A percentile compares a stretch with the other conserved stretches of the same genome.
These are phyloP conservation scores for Trachelus iudaicus DNA, from an alignment of 2,888 invertebrate genomes.

Conservation along the genomic window DNA sequence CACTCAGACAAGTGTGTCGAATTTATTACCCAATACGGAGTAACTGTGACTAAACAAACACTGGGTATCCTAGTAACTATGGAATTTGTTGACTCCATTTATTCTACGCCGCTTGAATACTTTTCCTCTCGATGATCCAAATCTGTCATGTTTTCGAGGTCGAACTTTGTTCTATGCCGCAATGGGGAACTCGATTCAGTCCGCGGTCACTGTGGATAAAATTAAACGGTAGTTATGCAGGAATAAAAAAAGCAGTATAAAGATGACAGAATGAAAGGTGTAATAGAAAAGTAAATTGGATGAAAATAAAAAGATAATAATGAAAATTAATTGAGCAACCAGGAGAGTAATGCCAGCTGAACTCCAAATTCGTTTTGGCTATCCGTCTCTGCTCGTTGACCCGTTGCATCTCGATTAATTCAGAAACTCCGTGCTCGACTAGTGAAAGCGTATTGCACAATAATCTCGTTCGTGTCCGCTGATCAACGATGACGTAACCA, in stretches of 20 bases:
- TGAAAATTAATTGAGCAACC: background rate
- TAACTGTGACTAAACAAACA: background rate
- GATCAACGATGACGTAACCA: slow-evolving; percentile 34
- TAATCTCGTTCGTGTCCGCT: slow-evolving; percentile 30
- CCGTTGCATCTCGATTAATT: slow-evolving; percentile 5
- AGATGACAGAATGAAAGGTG: background rate
- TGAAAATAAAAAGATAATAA: background rate
- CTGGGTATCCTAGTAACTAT: background rate
- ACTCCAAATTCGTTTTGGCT: slow-evolving; percentile 9
- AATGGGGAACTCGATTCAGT: background rate
- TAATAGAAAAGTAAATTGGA: background rate
- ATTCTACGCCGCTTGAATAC: background rate
- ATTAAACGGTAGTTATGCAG: background rate
- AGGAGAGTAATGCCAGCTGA: background rate
- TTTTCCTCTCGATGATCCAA: background rate
- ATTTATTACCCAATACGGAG: background rate
- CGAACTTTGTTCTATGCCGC: background rate
- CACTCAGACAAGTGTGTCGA: background rate
- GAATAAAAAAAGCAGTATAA: background rate
- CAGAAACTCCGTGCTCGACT: background rate
- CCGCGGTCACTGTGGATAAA: background rate
- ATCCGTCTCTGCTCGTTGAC: background rate
- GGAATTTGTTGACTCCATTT: background rate
- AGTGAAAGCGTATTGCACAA: slow-evolving; percentile 42
- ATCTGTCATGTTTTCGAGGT: background rate